Evolutionary conservation across 2,888 invertebrate genomes (phyloP).

Genomic region (Pachymerium ferrugineum): DNA sequence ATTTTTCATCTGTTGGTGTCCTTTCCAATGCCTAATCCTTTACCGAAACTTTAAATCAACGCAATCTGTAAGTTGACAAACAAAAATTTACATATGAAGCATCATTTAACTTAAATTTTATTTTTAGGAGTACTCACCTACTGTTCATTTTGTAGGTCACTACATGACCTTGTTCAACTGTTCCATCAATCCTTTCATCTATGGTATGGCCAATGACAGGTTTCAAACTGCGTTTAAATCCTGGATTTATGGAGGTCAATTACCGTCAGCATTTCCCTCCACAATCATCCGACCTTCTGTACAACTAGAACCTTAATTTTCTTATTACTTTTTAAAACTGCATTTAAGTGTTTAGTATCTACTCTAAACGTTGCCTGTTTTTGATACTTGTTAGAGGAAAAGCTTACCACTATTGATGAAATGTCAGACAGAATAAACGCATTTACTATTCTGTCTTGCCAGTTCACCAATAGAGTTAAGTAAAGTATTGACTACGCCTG

Average conservation of each 20-base stretch:
- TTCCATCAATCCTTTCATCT: not conserved
- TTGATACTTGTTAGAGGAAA: too few relatives aligned
- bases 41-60: not conserved
- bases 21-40: not conserved
- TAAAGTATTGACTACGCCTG: not conserved
- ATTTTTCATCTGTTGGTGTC: constrained; percentile 2
- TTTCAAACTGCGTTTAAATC: not conserved
- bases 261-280: too few relatives aligned
- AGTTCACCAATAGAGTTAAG: not conserved
- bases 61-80: not conserved
- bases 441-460: not conserved
- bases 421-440: not conserved
- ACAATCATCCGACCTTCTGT: too few relatives aligned
- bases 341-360: too few relatives aligned
- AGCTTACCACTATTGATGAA: not conserved
- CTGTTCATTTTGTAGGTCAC: not conserved
- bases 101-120: too few relatives aligned
- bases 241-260: not conserved
- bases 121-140: too few relatives aligned
- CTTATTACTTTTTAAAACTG: too few relatives aligned
- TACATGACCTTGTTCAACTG: not conserved
- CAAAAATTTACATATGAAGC: not conserved
- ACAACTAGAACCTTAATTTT: too few relatives aligned
- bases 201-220: not conserved
- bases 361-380: too few relatives aligned